Evolutionary conservation across 2,113 vertebrate species (phyloP), one percentile per base, ranked within the genome.

Genomic region (Atractosteus spatula): DNA sequence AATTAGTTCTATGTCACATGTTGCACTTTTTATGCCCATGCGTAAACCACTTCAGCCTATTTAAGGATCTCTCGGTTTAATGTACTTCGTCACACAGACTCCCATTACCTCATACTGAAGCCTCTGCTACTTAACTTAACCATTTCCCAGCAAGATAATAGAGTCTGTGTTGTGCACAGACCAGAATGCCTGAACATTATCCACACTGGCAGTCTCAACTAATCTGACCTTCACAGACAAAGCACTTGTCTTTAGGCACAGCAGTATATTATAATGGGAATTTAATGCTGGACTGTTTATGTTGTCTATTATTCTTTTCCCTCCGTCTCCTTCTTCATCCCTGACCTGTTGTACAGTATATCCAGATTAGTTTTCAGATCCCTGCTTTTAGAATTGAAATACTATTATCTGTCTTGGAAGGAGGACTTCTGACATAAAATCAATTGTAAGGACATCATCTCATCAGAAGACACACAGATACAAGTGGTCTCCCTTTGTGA

Each of bases 381-480:
- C 65, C 75, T 79, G 71, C 72, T 69, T 87, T 77, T 62, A 66
- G 74, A 80, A 80, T 73, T 76, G 54, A 64, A 80, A 82, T 81
- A 81, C 85, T 88, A 87, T 89, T 79, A 87, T 84, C 80, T 80
- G 59, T 83, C 80, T 76, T 69, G 68, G 73, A 77, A 79, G 55
- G 74, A 73, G 76, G 76, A 76, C 7, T 42, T 72, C 74, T 66
- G 68, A 75, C 74, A 75, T 78, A 67, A 74, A 74, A 87, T 89
- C 84, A 86, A 90, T 86, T 77, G 59, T 51, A 82, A 82, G 74
- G 65, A 79, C 69, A 80, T 77, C 74, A 71, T 62, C 71, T 75
- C 79, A 82, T 88, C 77, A 84, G 84, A 70, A 79, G 59, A 14
- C 71, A 74, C 74, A 69, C 16, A 45, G 16, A 55, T 62, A 72